A percentile compares a stretch with the other conserved stretches of the same genome.
Evolutionary conservation across 92 coral and sea anemone species (phyloP).

Genomic region (Galaxea fascicularis): DNA sequence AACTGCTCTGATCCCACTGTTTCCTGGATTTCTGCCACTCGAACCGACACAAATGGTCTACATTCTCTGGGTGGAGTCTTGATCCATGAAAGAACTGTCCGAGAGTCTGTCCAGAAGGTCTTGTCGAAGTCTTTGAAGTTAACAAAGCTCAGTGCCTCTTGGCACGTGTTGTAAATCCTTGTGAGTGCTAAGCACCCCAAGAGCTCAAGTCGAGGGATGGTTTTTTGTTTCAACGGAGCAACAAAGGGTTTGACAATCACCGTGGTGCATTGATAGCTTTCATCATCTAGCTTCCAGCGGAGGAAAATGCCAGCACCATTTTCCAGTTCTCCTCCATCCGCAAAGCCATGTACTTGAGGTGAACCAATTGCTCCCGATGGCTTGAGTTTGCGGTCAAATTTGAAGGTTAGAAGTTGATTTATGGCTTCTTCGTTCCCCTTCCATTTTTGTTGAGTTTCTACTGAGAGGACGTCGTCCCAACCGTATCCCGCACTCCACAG

Average conservation of each 20-base stretch:
- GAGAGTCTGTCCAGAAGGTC: slow-evolving; percentile 69
- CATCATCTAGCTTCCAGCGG: slow-evolving; percentile 70
- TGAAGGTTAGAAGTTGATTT: slow-evolving; percentile 56
- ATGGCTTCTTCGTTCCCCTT: slow-evolving; percentile 50
- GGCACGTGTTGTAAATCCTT: slow-evolving; percentile 58
- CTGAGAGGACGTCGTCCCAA: slow-evolving; percentile 75
- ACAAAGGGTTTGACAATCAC: slow-evolving; percentile 68
- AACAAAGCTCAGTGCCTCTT: slow-evolving; percentile 54
- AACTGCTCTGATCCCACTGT: slow-evolving; percentile 27
- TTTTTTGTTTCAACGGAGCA: slow-evolving; percentile 69
- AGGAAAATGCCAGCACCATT: slow-evolving; percentile 68
- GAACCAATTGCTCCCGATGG: slow-evolving; percentile 64
- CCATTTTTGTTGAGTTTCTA: slow-evolving; percentile 60
- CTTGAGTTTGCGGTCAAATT: slow-evolving; percentile 66
- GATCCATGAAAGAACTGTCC: slow-evolving; percentile 69
- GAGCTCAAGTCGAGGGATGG: slow-evolving; percentile 73
- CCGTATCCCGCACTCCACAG: slow-evolving; percentile 62
- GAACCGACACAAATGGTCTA: slow-evolving; percentile 71
- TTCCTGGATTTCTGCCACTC: slow-evolving; percentile 42
- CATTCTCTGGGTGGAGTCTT: slow-evolving; percentile 66
- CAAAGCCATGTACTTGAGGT: slow-evolving; percentile 77
- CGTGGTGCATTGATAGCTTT: slow-evolving; percentile 57
- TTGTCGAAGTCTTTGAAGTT: slow-evolving; percentile 50
- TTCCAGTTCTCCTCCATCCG: slow-evolving; percentile 76
- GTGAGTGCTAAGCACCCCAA: slow-evolving; percentile 67